A percentile compares a stretch with the other conserved stretches of the same genome.
phyloP scores from a whole-genome alignment of 2,797 vertebrate species.

The Paratrypauchen microcephalus region DNA sequence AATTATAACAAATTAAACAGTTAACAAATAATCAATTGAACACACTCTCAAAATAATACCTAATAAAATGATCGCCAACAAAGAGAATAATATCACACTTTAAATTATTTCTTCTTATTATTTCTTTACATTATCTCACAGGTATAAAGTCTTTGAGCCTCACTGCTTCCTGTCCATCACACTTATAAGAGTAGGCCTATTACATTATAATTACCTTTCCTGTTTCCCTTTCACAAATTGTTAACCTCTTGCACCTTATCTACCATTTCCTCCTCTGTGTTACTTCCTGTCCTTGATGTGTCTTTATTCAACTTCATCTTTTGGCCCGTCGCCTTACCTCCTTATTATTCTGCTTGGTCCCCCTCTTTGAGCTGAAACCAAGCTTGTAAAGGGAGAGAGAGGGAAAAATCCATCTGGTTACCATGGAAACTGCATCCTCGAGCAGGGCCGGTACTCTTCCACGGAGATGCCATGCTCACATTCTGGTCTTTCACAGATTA shows the following conservation, averaged over 20 bases:
- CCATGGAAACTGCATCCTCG: slow-evolving; percentile 78
- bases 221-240: not conserved
- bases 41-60: not conserved
- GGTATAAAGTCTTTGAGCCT: not conserved
- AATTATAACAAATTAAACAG: not conserved
- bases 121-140: too few relatives aligned
- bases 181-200: not conserved
- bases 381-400: slow-evolving; percentile 36
- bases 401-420: slow-evolving; percentile 67
- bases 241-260: slow-evolving; percentile 37
- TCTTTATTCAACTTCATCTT: slow-evolving; percentile 29
- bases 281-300: slow-evolving; percentile 46
- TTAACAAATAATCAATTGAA: not conserved
- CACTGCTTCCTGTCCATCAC: not conserved
- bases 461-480: slow-evolving; percentile 43
- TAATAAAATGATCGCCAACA: not conserved
- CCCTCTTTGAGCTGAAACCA: slow-evolving; percentile 36
- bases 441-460: slow-evolving; percentile 62
- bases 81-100: too few relatives aligned
- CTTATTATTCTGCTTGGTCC: slow-evolving; percentile 36
- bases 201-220: not conserved
- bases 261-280: slow-evolving; percentile 37
- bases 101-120: too few relatives aligned
- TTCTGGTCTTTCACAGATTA: slow-evolving; percentile 57
- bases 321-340: slow-evolving; percentile 37